Conservation (phyloP, 2,888 invertebrate genomes). For the Trilocha varians region DNA sequence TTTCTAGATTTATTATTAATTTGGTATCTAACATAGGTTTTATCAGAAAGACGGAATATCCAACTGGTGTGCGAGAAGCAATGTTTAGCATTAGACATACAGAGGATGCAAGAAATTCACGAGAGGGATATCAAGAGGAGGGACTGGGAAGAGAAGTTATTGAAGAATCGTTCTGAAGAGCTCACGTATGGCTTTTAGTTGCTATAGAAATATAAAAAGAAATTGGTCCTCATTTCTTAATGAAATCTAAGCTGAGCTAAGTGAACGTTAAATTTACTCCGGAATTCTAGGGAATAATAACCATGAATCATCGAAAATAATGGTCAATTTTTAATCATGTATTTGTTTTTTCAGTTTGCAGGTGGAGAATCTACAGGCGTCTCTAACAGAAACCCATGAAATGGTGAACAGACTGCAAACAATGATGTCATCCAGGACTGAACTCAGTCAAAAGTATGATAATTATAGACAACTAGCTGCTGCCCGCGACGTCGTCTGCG, state of each 20-base stretch:
- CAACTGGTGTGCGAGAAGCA: slow-evolving; percentile 74
- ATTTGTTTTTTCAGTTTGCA: slow-evolving; percentile 37
- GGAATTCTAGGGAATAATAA: no score
- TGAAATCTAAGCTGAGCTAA: background rate
- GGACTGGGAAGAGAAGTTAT: slow-evolving; percentile 71
- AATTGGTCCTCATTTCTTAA: background rate
- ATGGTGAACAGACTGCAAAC: slow-evolving; percentile 57
- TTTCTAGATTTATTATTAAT: no score
- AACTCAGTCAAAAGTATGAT: slow-evolving; percentile 52
- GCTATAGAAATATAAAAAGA: background rate
- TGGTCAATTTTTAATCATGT: background rate
- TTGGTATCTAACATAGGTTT: no score
- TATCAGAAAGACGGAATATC: slow-evolving; percentile 72
- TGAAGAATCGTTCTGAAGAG: slow-evolving; percentile 53
- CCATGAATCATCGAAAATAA: no score
- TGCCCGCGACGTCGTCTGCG: no score
- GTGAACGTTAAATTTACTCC: no score
- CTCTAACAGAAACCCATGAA: slow-evolving; percentile 60
- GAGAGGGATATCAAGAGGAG: slow-evolving; percentile 70
- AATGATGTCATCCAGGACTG: slow-evolving; percentile 46
- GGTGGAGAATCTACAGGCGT: slow-evolving; percentile 58
- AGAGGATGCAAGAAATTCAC: slow-evolving; percentile 68
- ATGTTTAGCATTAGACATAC: slow-evolving; percentile 70
- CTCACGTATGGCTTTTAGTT: slow-evolving; percentile 12
- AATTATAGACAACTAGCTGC: no score